These are phyloP conservation scores for Cremastinae sp. DNA, from an alignment of 2,888 invertebrate genomes.

Conservation along the genomic window DNA sequence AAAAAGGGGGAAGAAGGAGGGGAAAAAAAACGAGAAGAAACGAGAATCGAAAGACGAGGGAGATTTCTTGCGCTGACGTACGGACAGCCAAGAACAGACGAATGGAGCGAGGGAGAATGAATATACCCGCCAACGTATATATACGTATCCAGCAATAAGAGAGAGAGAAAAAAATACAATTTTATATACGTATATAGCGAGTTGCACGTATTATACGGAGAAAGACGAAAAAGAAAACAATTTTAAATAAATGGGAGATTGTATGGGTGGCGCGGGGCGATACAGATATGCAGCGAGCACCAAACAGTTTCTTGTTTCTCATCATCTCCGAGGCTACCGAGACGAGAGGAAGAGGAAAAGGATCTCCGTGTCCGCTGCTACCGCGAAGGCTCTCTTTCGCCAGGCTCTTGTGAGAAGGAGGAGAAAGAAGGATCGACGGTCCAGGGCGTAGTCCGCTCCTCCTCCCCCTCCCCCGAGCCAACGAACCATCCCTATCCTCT, in stretches of 20 bases:
- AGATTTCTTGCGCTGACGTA: conserved; percentile 67
- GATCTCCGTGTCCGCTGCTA: conserved; percentile 46
- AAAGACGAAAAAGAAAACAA: conserved; percentile 9
- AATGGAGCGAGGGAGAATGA: conserved; percentile 58
- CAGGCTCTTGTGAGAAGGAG: conserved; percentile 25
- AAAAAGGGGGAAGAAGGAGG: conserved; percentile 63
- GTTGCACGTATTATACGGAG: conserved; percentile 5
- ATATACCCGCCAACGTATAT: conserved; percentile 15
- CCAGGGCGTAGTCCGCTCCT: conserved; percentile 76
- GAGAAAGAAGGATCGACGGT: conserved; percentile 62
- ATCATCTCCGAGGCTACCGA: conserved; percentile 62
- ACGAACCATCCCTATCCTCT: neutral
- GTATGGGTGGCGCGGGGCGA: neutral
- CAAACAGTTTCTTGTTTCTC: conserved; percentile 73
- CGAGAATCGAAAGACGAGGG: conserved; percentile 59
- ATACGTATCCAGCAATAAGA: no score
- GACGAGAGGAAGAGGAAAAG: conserved; percentile 39
- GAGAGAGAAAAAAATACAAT: conserved; percentile 3
- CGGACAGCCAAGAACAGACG: conserved; percentile 64
- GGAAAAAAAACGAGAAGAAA: conserved; percentile 56
- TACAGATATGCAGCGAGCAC: conserved; percentile 24
- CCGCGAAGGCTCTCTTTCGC: conserved; percentile 50
- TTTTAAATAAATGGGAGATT: no score
- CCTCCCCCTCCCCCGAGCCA: conserved; percentile 52
- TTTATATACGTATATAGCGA: neutral